Base-by-base conservation (phyloP, 2,888 invertebrate species). In the Heliconius ethilla region DNA sequence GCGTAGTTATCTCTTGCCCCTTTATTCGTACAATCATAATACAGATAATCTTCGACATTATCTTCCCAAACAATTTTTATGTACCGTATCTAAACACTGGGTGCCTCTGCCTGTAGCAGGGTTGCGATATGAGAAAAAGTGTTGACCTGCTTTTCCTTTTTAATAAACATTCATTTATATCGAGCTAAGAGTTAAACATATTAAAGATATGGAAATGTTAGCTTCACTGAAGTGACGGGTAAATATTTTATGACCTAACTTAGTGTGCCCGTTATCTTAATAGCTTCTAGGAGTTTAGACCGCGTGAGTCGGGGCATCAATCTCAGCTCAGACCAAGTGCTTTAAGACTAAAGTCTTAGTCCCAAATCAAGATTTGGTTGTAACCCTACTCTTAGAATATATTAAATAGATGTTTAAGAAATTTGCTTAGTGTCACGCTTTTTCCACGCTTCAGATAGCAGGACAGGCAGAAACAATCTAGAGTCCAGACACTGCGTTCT, bases 31-130 rank as follows among this genome's bases (percentile, higher is more conserved):
- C 65, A 59, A 10, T 67, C 59, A 66, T 55, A n/a, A n/a, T n/a
- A n/a, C n/a, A 62, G 29, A 72, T 67, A 73, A 76, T 75, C 67
- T 45, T 67, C 5, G 18, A 73, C 76, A 59, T 76, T 73, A 76
- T 76, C 5, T 76, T 69, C n/a, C 37, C 25, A 70, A 76, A 59
- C 11, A 70, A 55, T 70, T 70, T 55, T 70, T 70, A 70, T 55
- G 29, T 70, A 22, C 55, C 29, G 29, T 55, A 33, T 29, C 55
- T 55, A 13, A 45, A 33, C 33, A 33, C 33, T 33, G 33, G 33
- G 33, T 33, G 33, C 33, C 7, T 33, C 33, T 33, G 33, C 7
- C 33, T 33, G 1, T 9, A 33, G 9, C 33, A 33, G 33, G 7
- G 33, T 33, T 33, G 33, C 9, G 33, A 33, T 33, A 33, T 33